A percentile compares a stretch with the other conserved stretches of the same genome.
These are phyloP conservation scores for Blastomussa wellsi DNA, from an alignment of 92 coral and sea anemone species.

Conservation along the genomic window DNA sequence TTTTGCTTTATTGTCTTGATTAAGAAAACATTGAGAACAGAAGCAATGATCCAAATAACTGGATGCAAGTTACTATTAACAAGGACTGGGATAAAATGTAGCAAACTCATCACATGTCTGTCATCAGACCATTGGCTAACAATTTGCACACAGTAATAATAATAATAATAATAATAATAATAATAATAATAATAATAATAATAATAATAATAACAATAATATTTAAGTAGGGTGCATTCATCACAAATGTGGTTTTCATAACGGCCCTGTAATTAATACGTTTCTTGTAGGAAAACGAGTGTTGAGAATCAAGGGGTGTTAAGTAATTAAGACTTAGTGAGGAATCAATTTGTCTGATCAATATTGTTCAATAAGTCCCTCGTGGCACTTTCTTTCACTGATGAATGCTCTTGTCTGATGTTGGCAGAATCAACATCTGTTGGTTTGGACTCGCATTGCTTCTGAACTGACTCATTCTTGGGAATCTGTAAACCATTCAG, in stretches of 20 bases:
- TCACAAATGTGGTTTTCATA: no score
- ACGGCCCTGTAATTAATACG: no score
- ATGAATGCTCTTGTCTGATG: background rate
- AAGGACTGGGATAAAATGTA: background rate
- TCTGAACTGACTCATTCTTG: slow-evolving; percentile 32
- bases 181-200: no score
- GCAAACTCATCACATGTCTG: background rate
- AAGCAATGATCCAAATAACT: background rate
- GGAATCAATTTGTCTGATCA: background rate
- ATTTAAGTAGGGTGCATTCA: no score
- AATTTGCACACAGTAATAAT: background rate
- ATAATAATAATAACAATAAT: no score
- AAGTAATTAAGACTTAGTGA: no score
- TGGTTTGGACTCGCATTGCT: slow-evolving; percentile 18
- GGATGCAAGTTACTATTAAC: background rate
- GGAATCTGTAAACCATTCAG: slow-evolving; percentile 9
- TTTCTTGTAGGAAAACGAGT: no score
- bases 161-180: no score
- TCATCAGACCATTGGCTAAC: background rate
- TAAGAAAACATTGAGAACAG: background rate
- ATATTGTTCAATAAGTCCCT: background rate
- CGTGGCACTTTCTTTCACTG: slow-evolving; percentile 1
- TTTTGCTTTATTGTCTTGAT: no score
- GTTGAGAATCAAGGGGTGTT: no score
- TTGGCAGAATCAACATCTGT: slow-evolving; percentile 11